Evolutionary conservation across 2,888 invertebrate genomes (phyloP).

Genomic region (Listrodromus nycthemerus): DNA sequence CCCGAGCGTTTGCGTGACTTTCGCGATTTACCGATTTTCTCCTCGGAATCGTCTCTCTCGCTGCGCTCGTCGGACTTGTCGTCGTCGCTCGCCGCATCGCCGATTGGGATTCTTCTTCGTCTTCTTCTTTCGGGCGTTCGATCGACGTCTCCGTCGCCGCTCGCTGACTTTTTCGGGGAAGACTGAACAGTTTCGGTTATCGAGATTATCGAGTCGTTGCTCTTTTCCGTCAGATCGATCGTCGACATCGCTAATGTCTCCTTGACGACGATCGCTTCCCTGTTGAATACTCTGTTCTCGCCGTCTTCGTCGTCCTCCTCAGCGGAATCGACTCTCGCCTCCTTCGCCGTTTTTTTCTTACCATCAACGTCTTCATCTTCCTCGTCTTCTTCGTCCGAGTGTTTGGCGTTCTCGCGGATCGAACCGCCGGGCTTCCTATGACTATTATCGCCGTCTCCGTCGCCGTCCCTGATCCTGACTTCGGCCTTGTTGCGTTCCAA

Average conservation of each 20-base stretch:
- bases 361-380: constrained; percentile 81
- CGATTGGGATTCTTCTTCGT: neutral
- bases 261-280: constrained; percentile 23
- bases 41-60: constrained; percentile 53
- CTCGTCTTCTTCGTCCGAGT: constrained; percentile 83
- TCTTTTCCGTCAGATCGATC: constrained; percentile 69
- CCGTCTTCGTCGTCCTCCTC: constrained; percentile 56
- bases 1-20: constrained; percentile 50
- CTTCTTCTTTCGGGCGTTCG: neutral
- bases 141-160: constrained; percentile 11
- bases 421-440: constrained; percentile 80
- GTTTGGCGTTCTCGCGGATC: constrained; percentile 74
- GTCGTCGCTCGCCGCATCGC: constrained; percentile 5
- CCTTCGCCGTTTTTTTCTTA: constrained; percentile 3
- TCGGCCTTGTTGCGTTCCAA: constrained; percentile 57
- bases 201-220: constrained; percentile 66
- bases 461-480: constrained; percentile 73
- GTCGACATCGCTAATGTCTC: constrained; percentile 51
- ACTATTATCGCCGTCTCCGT: constrained; percentile 85
- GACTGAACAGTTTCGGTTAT: constrained; percentile 61
- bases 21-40: constrained; percentile 16
- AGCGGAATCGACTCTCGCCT: constrained; percentile 17
- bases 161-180: constrained; percentile 68
- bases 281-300: neutral
- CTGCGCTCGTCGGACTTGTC: constrained; percentile 4